A percentile compares a stretch with the other conserved stretches of the same genome.
Conservation (phyloP, 1,140 invertebrate species). For the Yoshiicerus persimilis region DNA sequence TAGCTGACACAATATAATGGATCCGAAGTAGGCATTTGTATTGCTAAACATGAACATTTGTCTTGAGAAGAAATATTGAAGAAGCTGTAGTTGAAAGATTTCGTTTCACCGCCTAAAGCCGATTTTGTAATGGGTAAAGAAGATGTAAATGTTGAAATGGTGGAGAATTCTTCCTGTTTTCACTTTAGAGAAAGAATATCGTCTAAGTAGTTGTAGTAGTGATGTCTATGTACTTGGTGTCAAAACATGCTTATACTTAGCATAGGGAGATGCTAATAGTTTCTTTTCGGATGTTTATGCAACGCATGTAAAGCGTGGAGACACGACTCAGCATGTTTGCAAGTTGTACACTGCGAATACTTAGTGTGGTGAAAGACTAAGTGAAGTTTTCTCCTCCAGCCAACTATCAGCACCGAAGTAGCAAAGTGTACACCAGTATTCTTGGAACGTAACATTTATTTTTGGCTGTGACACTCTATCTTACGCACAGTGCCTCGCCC, state of each 20-base stretch:
- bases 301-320: background rate
- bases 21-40: background rate
- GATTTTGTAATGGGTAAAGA: background rate
- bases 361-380: background rate
- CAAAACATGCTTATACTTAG: background rate
- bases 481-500: background rate
- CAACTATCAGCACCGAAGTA: background rate
- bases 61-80: background rate
- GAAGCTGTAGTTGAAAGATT: background rate
- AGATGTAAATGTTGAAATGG: background rate
- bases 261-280: background rate
- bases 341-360: background rate
- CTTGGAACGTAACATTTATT: background rate
- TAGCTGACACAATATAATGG: background rate
- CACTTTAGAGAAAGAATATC: too few relatives aligned
- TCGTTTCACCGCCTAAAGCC: background rate
- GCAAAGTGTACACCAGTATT: background rate
- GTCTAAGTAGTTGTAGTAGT: background rate
- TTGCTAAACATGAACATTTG: background rate
- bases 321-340: background rate
- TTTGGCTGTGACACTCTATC: background rate
- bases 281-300: background rate
- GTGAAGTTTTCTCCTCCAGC: background rate
- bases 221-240: background rate
- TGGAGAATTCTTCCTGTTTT: too few relatives aligned